These are phyloP conservation scores for Ceratosolen solmsi DNA, from an alignment of 1,140 invertebrate genomes.

Conservation along the genomic window DNA sequence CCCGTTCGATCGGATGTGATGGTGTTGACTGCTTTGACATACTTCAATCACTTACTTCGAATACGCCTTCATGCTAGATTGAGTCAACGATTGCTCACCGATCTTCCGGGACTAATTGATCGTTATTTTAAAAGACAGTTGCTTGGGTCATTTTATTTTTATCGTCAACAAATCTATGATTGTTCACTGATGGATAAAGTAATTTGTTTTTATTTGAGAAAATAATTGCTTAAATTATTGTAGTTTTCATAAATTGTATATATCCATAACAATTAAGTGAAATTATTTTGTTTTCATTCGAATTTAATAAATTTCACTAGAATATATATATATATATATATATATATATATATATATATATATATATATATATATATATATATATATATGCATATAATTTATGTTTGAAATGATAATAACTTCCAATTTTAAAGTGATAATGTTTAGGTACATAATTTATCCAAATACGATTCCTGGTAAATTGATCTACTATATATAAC, in stretches of 20 bases:
- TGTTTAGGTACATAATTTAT: background rate
- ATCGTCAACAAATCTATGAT: background rate
- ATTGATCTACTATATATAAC: background rate
- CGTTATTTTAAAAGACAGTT: background rate
- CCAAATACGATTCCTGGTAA: background rate
- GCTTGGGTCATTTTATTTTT: conserved; percentile 4
- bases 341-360: background rate
- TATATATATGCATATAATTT: background rate
- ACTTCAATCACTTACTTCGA: background rate
- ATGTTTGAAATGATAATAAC: background rate
- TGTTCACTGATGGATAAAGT: background rate
- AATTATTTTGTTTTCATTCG: background rate
- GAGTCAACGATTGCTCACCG: background rate
- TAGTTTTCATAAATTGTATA: background rate
- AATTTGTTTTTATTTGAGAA: conserved; percentile 2
- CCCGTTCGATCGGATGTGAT: background rate
- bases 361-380: background rate
- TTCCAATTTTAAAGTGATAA: background rate
- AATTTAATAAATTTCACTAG: background rate
- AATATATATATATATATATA: background rate
- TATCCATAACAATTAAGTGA: background rate
- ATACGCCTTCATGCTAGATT: background rate
- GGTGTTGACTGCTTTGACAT: background rate
- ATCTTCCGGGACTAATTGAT: background rate
- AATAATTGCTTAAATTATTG: background rate